These are phyloP conservation scores for Pelecanoides urinatrix DNA, from an alignment of 2,113 vertebrate species.

Conservation along the genomic window DNA sequence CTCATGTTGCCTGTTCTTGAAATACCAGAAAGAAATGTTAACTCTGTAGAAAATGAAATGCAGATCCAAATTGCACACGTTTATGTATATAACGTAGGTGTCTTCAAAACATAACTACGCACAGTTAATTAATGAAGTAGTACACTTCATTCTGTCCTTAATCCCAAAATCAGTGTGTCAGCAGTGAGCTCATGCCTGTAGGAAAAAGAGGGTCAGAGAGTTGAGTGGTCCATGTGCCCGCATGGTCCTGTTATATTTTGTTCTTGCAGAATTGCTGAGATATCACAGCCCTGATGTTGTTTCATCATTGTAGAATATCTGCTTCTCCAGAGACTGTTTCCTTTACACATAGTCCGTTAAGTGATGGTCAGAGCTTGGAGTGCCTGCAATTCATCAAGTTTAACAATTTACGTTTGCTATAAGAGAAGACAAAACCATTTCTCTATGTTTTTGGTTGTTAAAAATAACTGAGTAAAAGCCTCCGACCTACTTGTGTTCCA, in stretches of 20 bases:
- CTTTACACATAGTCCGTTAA: not conserved
- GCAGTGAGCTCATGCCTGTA: not conserved
- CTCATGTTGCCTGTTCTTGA: not conserved
- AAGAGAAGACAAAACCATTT: not conserved
- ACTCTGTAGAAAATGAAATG: not conserved
- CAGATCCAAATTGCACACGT: not conserved
- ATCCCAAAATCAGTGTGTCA: not conserved
- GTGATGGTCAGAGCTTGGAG: not conserved
- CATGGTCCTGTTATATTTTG: not conserved
- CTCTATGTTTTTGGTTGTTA: not conserved
- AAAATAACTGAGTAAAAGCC: not conserved
- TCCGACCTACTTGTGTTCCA: not conserved
- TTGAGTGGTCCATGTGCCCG: not conserved
- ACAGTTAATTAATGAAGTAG: not conserved
- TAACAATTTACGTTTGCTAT: not conserved
- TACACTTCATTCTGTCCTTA: not conserved
- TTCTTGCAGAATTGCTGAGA: not conserved
- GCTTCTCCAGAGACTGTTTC: not conserved
- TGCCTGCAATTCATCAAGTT: not conserved
- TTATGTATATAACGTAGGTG: not conserved
- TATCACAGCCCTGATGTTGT: not conserved
- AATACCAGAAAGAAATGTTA: not conserved
- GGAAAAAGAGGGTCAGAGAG: not conserved
- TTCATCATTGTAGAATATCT: not conserved
- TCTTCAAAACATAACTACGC: not conserved